Evolutionary conservation across 2,113 vertebrate species (phyloP).

Genomic region (Fulica atra): DNA sequence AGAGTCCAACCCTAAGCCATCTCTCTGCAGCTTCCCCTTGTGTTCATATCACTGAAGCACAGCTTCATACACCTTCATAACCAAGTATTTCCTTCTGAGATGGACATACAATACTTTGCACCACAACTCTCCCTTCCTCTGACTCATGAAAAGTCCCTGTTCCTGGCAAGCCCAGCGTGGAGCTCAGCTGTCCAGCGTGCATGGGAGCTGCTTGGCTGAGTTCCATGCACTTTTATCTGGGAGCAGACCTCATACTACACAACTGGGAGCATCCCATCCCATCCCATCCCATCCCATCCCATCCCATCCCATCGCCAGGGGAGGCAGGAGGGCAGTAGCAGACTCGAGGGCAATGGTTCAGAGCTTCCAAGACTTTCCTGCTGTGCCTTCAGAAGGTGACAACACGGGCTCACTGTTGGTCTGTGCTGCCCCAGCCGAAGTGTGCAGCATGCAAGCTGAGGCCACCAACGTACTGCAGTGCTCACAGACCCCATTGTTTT

Average conservation of each 20-base stretch:
- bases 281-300: neutral
- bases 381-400: neutral
- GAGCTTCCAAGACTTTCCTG: neutral
- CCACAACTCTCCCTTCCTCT: neutral
- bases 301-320: neutral
- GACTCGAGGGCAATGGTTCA: neutral
- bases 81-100: neutral
- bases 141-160: neutral
- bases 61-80: neutral
- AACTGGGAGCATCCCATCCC: neutral
- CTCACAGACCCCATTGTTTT: neutral
- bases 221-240: fast-evolving
- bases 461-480: neutral
- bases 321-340: neutral
- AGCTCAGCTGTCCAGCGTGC: fast-evolving
- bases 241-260: neutral
- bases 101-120: neutral
- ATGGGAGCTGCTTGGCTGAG: neutral
- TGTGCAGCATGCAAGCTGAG: fast-evolving
- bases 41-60: fast-evolving
- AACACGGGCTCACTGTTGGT: neutral
- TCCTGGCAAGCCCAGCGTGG: fast-evolving
- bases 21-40: neutral
- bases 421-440: fast-evolving
- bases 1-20: neutral